Conservation (phyloP, 2,888 invertebrate species). For the Zhuqinia jingwanae region DNA sequence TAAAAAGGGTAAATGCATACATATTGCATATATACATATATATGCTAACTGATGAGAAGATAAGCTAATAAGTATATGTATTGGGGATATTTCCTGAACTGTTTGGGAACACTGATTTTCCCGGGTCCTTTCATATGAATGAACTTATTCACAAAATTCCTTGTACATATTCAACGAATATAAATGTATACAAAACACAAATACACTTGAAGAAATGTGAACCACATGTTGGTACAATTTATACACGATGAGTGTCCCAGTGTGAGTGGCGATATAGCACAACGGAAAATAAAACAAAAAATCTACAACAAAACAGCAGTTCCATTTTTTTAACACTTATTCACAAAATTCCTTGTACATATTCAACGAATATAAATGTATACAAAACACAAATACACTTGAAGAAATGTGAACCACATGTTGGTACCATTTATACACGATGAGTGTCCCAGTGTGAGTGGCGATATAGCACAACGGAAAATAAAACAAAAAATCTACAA, state of each 20-base stretch:
- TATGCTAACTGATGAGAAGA: not conserved
- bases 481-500: too few species aligned
- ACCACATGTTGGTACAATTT: slow-evolving; percentile 57
- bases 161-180: not conserved
- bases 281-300: too few species aligned
- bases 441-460: not conserved
- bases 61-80: slow-evolving; percentile 18
- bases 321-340: not conserved
- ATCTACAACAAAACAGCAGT: not conserved
- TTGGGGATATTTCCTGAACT: not conserved
- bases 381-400: slow-evolving; percentile 7
- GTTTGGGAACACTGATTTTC: slow-evolving; percentile 11
- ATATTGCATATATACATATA: too few species aligned
- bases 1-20: too few species aligned
- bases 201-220: slow-evolving; percentile 21
- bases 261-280: slow-evolving; percentile 16
- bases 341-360: not conserved
- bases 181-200: slow-evolving; percentile 2
- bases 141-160: not conserved
- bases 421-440: slow-evolving; percentile 37
- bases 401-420: slow-evolving; percentile 51
- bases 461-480: slow-evolving; percentile 23
- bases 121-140: slow-evolving; percentile 5
- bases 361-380: not conserved
- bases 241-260: not conserved